These are phyloP conservation scores for Struthio camelus DNA, from an alignment of 2,113 vertebrate species.

Conservation along the genomic window DNA sequence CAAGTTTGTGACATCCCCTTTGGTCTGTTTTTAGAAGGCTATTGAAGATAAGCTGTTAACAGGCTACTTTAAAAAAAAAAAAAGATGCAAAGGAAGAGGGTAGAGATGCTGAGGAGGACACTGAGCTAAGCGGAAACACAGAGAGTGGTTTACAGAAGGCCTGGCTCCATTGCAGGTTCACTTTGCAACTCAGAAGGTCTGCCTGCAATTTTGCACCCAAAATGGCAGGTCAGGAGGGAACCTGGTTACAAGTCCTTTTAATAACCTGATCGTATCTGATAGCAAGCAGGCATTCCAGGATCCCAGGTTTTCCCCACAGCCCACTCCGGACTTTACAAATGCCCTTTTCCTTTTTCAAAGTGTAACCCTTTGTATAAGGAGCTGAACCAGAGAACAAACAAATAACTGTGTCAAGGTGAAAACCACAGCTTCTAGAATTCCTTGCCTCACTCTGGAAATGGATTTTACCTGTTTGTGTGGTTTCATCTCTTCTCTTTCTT, in stretches of 20 bases:
- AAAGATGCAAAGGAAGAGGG: background rate
- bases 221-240: background rate
- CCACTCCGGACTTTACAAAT: background rate
- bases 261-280: background rate
- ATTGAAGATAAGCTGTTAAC: slow-evolving; percentile 68
- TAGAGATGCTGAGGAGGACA: background rate
- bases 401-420: background rate
- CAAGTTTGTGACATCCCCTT: slow-evolving; percentile 30
- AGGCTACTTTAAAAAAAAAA: background rate
- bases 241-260: background rate
- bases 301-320: background rate
- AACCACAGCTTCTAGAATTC: background rate
- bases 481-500: slow-evolving; percentile 22
- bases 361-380: background rate
- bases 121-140: background rate
- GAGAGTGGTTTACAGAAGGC: background rate
- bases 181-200: background rate
- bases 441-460: slow-evolving; percentile 6
- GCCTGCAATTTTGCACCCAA: background rate
- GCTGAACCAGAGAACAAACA: background rate
- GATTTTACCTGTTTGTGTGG: background rate
- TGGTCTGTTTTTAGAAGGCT: slow-evolving; percentile 76
- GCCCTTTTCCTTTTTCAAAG: background rate
- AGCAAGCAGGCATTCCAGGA: background rate
- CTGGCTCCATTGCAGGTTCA: background rate